phyloP scores from a whole-genome alignment of 1,140 invertebrate species.

The Drosophila kanapiae region DNA sequence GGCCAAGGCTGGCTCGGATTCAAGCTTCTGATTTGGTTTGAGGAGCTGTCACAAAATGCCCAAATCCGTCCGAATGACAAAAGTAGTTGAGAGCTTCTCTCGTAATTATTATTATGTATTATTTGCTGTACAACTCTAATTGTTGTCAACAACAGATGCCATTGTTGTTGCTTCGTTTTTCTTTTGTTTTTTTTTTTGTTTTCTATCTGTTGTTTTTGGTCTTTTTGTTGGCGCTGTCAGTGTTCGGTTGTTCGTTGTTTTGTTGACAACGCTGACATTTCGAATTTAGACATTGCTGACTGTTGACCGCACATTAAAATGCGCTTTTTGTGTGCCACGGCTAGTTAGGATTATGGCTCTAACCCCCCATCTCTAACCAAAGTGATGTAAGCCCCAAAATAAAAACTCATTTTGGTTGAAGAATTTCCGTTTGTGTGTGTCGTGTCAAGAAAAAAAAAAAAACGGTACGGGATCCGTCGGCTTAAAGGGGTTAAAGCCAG shows the following conservation, averaged over 20 bases:
- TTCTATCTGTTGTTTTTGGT: constrained; percentile 5
- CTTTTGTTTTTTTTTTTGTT: constrained; percentile 13
- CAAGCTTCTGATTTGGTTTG: background rate
- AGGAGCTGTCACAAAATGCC: constrained; percentile 27
- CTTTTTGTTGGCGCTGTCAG: constrained; percentile 20
- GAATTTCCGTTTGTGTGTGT: constrained; percentile 54
- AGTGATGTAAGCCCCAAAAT: constrained; percentile 52
- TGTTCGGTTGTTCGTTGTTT: constrained; percentile 37
- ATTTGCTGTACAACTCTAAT: constrained; percentile 64
- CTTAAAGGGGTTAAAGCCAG: constrained; percentile 13
- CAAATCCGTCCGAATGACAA: constrained; percentile 42
- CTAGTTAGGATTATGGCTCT: constrained; percentile 51
- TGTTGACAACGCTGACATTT: constrained; percentile 79
- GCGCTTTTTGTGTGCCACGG: constrained; percentile 73
- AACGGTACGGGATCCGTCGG: background rate
- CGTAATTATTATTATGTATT: constrained; percentile 78
- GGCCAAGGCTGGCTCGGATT: constrained; percentile 20
- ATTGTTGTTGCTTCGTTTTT: constrained; percentile 11
- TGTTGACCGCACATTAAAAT: constrained; percentile 58
- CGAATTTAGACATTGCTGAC: constrained; percentile 76
- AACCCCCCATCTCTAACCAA: background rate
- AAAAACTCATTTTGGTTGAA: constrained; percentile 18
- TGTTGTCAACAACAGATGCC: constrained; percentile 60
- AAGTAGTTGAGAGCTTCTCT: constrained; percentile 65
- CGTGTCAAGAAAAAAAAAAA: no score